Evolutionary conservation across 92 coral and sea anemone genomes (phyloP).

Genomic region (Pocillopora grandis): DNA sequence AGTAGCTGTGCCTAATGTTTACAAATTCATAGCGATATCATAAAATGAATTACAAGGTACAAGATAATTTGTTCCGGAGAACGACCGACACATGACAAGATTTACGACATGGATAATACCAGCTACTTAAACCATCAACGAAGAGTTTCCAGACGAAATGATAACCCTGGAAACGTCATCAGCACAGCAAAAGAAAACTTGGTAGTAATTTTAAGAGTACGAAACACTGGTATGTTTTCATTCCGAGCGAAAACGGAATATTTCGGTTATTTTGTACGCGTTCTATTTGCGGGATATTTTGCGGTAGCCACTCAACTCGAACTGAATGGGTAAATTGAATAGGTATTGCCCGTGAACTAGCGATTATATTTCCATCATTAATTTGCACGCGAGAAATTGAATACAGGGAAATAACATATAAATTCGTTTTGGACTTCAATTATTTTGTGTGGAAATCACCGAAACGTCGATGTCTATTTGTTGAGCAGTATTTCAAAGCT

Average conservation of each 20-base stretch:
- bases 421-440: neutral
- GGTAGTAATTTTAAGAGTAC: neutral
- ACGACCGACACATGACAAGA: neutral
- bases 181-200: neutral
- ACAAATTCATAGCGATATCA: neutral
- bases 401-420: neutral
- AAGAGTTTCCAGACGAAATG: neutral
- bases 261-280: no score
- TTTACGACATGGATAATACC: neutral
- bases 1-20: neutral
- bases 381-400: neutral
- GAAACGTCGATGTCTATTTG: neutral
- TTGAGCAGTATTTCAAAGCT: neutral
- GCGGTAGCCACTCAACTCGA: neutral
- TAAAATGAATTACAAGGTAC: neutral
- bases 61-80: slow-evolving; percentile 16
- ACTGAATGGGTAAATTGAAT: neutral
- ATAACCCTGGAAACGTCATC: neutral
- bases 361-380: slow-evolving; percentile 25
- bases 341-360: neutral
- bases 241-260: no score
- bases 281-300: neutral
- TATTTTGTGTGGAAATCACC: neutral
- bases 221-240: neutral
- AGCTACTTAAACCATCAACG: neutral